A percentile compares a stretch with the other conserved stretches of the same genome.
Evolutionary conservation across 2,797 vertebrate genomes (phyloP).

Genomic region (Takifugu ocellatus): DNA sequence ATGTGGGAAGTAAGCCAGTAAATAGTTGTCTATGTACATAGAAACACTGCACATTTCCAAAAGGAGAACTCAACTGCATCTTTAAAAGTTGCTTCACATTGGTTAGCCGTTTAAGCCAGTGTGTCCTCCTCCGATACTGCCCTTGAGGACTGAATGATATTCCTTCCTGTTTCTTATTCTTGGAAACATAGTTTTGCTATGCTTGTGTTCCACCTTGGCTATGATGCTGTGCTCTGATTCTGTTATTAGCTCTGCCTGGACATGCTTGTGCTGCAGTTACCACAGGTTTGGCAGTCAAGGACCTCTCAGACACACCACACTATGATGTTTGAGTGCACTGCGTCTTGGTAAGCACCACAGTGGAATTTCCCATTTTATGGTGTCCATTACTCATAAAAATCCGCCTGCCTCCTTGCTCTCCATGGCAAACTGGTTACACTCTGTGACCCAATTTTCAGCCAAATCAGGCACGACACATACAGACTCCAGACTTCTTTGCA

Average conservation of each 20-base stretch:
- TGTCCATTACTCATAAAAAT: constrained; percentile 50
- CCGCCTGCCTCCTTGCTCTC: constrained; percentile 32
- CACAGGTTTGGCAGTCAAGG: constrained; percentile 26
- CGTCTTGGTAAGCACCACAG: constrained; percentile 41
- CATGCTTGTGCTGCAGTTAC: constrained; percentile 35
- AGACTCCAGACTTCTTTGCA: constrained; percentile 11
- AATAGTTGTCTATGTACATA: neutral
- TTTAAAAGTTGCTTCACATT: neutral
- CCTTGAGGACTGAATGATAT: constrained; percentile 9
- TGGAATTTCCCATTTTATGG: constrained; percentile 53
- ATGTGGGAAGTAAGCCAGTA: constrained; percentile 1
- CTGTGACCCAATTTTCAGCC: constrained; percentile 33
- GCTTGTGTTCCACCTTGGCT: constrained; percentile 10
- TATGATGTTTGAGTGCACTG: constrained; percentile 30
- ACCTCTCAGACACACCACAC: constrained; percentile 14
- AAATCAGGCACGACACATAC: constrained; percentile 11
- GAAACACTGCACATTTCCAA: neutral
- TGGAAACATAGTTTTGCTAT: constrained; percentile 26
- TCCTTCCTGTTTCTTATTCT: constrained; percentile 7
- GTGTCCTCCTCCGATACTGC: neutral
- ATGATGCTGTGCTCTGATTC: constrained; percentile 30
- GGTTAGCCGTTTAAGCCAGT: neutral
- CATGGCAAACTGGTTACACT: constrained; percentile 26
- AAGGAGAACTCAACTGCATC: neutral
- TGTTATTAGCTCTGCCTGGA: constrained; percentile 53